These are phyloP conservation scores for Chamaea fasciata DNA, from an alignment of 2,113 vertebrate species.

Conservation along the genomic window DNA sequence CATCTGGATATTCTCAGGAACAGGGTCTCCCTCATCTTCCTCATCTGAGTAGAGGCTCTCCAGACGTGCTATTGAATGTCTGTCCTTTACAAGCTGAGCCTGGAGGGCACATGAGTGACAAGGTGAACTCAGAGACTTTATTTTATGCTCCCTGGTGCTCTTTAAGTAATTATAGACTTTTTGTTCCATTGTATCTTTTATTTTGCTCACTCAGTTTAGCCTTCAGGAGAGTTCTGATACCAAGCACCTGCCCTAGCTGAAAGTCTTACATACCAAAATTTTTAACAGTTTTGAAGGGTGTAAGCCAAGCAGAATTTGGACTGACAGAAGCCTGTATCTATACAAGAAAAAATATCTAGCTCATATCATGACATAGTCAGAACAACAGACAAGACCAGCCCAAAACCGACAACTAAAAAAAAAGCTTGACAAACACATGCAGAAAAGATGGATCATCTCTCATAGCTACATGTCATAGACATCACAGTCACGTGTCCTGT, in stretches of 20 bases:
- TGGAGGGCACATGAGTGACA: conserved; percentile 3
- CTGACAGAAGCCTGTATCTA: neutral
- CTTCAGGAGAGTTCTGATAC: neutral
- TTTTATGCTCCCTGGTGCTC: neutral
- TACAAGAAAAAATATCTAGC: neutral
- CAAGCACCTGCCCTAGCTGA: neutral
- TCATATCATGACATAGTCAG: neutral
- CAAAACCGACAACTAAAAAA: neutral
- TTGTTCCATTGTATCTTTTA: neutral
- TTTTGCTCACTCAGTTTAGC: neutral
- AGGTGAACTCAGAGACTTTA: neutral
- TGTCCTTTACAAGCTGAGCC: conserved; percentile 96
- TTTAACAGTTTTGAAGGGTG: neutral
- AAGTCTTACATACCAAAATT: neutral
- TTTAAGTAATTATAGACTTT: neutral
- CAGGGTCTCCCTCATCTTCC: conserved; percentile 82
- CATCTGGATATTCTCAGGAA: conserved; percentile 91
- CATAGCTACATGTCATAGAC: neutral
- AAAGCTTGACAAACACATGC: neutral
- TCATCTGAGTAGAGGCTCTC: conserved; percentile 93
- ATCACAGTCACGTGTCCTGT: neutral
- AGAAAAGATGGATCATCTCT: neutral
- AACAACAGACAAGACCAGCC: neutral
- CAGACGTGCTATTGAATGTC: conserved; percentile 88
- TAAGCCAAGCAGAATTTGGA: neutral